A percentile compares a stretch with the other conserved stretches of the same genome.
phyloP scores from a whole-genome alignment of 2,888 invertebrate genomes.

The Drosophila testacea region DNA sequence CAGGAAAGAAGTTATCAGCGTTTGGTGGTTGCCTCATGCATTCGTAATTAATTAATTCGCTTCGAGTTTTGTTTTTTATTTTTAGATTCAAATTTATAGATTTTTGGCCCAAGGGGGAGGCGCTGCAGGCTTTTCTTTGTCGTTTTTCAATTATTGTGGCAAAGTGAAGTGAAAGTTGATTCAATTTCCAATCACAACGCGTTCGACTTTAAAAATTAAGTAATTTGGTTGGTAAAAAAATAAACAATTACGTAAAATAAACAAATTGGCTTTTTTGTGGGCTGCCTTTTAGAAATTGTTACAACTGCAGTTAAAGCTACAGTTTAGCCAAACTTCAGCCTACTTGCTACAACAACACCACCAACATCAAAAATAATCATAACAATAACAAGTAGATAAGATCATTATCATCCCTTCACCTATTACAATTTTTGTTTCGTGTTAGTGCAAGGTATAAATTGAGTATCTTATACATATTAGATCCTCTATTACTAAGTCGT shows the following conservation, averaged over 20 bases:
- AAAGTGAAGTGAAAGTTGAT: conserved; percentile 72
- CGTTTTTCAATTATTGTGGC: conserved; percentile 68
- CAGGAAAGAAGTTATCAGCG: conserved; percentile 48
- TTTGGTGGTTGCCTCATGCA: conserved; percentile 63
- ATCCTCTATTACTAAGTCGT: no score
- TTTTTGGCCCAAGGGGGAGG: conserved; percentile 38
- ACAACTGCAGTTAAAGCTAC: conserved; percentile 38
- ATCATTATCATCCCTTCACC: conserved; percentile 57
- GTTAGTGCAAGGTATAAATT: not conserved
- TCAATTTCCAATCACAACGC: conserved; percentile 58
- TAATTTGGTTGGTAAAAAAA: conserved; percentile 55
- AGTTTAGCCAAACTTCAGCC: conserved; percentile 29
- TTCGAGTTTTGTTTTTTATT: conserved; percentile 54
- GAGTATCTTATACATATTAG: not conserved
- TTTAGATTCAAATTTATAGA: conserved; percentile 31
- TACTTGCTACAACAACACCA: conserved; percentile 18
- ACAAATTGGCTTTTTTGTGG: conserved; percentile 42
- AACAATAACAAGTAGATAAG: conserved; percentile 18
- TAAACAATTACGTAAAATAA: conserved; percentile 37
- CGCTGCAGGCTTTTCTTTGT: conserved; percentile 55
- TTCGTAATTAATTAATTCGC: conserved; percentile 83
- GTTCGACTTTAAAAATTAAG: conserved; percentile 58
- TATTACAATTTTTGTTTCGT: conserved; percentile 17
- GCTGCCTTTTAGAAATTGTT: conserved; percentile 45
- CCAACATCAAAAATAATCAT: conserved; percentile 3